Base-by-base conservation (phyloP, 2,888 invertebrate species). In the Fragum fragum region DNA sequence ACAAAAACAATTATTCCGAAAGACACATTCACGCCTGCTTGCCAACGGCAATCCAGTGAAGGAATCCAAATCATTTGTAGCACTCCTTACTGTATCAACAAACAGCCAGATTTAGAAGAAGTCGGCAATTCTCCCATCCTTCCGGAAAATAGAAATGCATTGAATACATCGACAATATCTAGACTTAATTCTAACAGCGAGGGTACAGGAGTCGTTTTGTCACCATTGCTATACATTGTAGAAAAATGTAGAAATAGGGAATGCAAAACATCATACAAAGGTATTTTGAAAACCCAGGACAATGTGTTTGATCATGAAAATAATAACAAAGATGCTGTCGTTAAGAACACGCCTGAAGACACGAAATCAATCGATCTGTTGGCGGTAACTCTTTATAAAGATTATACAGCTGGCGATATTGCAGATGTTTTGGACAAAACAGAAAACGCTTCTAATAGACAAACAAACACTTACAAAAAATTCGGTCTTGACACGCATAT, bases 371-470 rank as follows among this genome's bases (percentile, higher is more conserved):
- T 42, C n/a, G 70, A 61, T 16, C 7, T 23, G 18, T 11, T 9
- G n/a, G 36, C 42, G 39, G 68, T 72, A 21, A 78, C 77, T 3
- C 61, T 75, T 18, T 26, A 77, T 29, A 75, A 75, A 36, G 79
- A 81, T 5, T 79, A 79, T 36, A 79, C 59, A 23, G 72, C 42
- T 29, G 81, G 77, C 23, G 79, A 84, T 68, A 81, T 79, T 26
- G 66, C 66, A 16, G 76, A 73, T 52, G 73, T 79, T 18, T 42
- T 79, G 9, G 79, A 72, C 47, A 76, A 55, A 16, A 63, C 59
- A 32, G 57, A 71, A 47, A 47, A 23, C 0, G n/a, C 32, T 23
- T n/a, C 11, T 7, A 23, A 42, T 3, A 21, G 42, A 14, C 21
- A 42, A 42, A 66, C 42, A 42, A 47, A 47, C 16, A 18, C 47